A percentile compares a stretch with the other conserved stretches of the same genome.
Evolutionary conservation across 1,140 invertebrate genomes (phyloP).

Genomic region (Andrena cerasifolii): DNA sequence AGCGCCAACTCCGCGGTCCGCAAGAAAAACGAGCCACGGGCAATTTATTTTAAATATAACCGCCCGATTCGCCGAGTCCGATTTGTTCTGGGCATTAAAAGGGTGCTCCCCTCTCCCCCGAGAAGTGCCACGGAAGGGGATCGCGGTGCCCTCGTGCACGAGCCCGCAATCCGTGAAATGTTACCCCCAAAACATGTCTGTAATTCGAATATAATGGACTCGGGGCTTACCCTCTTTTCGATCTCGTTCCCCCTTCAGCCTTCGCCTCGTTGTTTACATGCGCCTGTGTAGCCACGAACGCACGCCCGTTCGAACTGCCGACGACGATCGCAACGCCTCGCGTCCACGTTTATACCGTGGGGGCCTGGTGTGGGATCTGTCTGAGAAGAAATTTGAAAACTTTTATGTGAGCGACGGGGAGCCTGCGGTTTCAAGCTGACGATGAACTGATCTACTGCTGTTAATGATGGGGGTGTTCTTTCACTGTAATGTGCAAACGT

Average conservation of each 20-base stretch:
- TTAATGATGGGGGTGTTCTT: no score
- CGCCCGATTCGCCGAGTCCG: slow-evolving; percentile 65
- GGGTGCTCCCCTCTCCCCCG: slow-evolving; percentile 24
- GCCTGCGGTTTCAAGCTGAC: no score
- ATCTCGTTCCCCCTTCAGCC: neutral
- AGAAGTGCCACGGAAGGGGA: slow-evolving; percentile 15
- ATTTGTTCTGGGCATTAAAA: slow-evolving; percentile 65
- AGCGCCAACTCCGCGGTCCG: slow-evolving; percentile 50
- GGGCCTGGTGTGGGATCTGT: no score
- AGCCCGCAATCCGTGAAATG: slow-evolving; percentile 60
- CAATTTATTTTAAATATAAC: slow-evolving; percentile 71
- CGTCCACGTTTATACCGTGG: no score
- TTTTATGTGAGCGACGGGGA: no score
- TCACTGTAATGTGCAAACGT: no score
- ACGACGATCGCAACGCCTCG: no score
- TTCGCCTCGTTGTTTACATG: neutral
- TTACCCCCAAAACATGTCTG: slow-evolving; percentile 60
- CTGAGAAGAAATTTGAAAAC: no score
- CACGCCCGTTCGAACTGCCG: no score
- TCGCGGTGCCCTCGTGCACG: slow-evolving; percentile 22
- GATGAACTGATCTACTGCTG: no score
- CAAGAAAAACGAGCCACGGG: slow-evolving; percentile 64
- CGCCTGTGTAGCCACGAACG: no score
- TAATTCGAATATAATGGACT: slow-evolving; percentile 70
- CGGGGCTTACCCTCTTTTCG: slow-evolving; percentile 11